Conservation (phyloP, 2,113 vertebrate genomes). For the Mixornis gularis region DNA sequence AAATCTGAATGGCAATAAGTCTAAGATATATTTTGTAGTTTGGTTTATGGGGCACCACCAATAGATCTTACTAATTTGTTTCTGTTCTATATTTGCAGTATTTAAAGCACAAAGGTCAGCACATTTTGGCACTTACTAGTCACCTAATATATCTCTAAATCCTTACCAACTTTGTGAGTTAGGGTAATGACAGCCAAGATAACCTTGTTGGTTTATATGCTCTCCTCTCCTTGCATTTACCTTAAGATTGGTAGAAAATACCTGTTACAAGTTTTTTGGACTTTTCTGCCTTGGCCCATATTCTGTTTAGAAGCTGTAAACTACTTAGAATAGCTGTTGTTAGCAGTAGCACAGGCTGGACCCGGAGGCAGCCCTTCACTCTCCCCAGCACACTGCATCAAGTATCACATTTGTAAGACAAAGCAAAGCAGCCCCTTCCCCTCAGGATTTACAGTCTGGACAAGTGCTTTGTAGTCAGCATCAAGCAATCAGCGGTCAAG, state of each 20-base stretch:
- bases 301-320: background rate
- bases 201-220: background rate
- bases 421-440: background rate
- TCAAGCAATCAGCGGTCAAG: background rate
- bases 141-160: background rate
- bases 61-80: background rate
- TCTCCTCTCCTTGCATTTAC: background rate
- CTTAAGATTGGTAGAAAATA: background rate
- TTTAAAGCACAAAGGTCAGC: background rate
- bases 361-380: background rate
- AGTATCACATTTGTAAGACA: background rate
- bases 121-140: accelerated
- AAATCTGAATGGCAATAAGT: background rate
- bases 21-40: background rate
- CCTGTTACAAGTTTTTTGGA: background rate
- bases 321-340: background rate
- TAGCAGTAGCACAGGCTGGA: background rate
- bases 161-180: background rate
- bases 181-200: background rate
- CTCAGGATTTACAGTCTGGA: background rate
- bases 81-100: background rate
- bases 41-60: background rate
- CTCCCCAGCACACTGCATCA: background rate
- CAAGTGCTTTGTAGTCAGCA: background rate
- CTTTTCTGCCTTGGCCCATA: background rate